Conservation (phyloP, 1,140 invertebrate species). For the Drosophila micromelanica region DNA sequence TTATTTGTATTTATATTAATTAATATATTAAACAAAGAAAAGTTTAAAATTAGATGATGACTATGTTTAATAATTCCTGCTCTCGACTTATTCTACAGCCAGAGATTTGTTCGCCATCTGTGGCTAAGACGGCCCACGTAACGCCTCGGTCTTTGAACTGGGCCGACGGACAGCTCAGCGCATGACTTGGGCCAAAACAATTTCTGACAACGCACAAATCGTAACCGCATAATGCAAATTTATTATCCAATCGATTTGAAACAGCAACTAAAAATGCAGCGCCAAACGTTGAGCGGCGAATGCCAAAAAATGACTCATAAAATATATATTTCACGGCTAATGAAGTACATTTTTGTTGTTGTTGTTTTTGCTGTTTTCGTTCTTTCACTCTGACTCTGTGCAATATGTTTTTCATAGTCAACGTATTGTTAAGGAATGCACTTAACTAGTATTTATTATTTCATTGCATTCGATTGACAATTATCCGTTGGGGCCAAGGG, state of each 20-base stretch:
- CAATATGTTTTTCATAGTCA: neutral
- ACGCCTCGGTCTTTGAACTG: constrained; percentile 17
- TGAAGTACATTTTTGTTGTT: constrained; percentile 19
- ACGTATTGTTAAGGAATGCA: neutral
- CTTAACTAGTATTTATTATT: neutral
- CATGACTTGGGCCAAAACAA: constrained; percentile 32
- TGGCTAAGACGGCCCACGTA: neutral
- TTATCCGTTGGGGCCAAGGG: neutral
- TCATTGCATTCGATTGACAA: neutral
- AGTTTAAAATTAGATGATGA: too few relatives aligned
- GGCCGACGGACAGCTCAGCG: constrained; percentile 53
- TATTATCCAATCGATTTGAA: constrained; percentile 75
- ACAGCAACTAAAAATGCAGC: constrained; percentile 63
- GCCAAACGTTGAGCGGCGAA: neutral
- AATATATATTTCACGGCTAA: constrained; percentile 59
- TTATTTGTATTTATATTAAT: too few relatives aligned
- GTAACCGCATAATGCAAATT: constrained; percentile 73
- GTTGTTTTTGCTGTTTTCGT: neutral
- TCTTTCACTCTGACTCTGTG: neutral
- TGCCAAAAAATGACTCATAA: constrained; percentile 55
- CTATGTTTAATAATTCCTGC: too few relatives aligned
- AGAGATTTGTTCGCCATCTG: too few relatives aligned
- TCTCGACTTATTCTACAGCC: too few relatives aligned
- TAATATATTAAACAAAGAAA: too few relatives aligned
- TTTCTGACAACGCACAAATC: constrained; percentile 26